These are phyloP conservation scores for Subacronicta megacephala DNA, from an alignment of 2,888 invertebrate species.

Conservation along the genomic window DNA sequence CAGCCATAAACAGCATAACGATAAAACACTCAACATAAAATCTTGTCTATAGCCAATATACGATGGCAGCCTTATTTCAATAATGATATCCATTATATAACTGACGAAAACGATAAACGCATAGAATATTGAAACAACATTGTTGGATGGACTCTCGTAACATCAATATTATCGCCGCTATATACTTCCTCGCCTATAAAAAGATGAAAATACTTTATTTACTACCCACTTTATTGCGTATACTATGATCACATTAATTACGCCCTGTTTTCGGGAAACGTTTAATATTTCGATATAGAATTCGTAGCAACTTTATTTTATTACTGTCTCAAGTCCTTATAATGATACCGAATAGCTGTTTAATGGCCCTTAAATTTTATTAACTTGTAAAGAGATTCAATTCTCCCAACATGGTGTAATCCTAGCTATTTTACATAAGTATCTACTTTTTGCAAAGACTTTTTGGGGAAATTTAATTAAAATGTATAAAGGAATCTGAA, in stretches of 20 bases:
- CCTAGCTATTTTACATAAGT: conserved; percentile 7
- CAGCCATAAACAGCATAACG: conserved; percentile 2
- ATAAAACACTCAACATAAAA: conserved; percentile 27
- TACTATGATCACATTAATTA: conserved; percentile 74
- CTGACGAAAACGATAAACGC: conserved; percentile 65
- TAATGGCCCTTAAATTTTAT: conserved; percentile 29
- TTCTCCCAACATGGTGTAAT: conserved; percentile 17
- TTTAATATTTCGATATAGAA: conserved; percentile 69
- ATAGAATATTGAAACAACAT: conserved; percentile 68
- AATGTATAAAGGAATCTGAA: conserved; percentile 19
- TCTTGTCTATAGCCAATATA: conserved; percentile 33
- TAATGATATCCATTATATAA: conserved; percentile 42
- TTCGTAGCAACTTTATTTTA: conserved; percentile 56
- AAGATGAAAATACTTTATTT: conserved; percentile 74
- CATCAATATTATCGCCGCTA: conserved; percentile 64
- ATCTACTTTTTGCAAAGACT: too few relatives aligned
- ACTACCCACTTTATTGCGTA: conserved; percentile 72
- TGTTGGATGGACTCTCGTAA: conserved; percentile 66
- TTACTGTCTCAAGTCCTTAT: conserved; percentile 22
- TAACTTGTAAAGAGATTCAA: conserved; percentile 43
- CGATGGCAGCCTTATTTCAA: conserved; percentile 38
- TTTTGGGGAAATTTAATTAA: conserved; percentile 10
- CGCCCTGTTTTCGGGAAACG: conserved; percentile 63
- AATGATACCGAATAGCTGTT: conserved; percentile 20
- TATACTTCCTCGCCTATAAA: conserved; percentile 72